Percentiles rank a stretch among this genome's conserved stretches.
These are phyloP conservation scores for Meloidogyne floridensis DNA, from an alignment of 1,140 invertebrate species.

Conservation along the genomic window DNA sequence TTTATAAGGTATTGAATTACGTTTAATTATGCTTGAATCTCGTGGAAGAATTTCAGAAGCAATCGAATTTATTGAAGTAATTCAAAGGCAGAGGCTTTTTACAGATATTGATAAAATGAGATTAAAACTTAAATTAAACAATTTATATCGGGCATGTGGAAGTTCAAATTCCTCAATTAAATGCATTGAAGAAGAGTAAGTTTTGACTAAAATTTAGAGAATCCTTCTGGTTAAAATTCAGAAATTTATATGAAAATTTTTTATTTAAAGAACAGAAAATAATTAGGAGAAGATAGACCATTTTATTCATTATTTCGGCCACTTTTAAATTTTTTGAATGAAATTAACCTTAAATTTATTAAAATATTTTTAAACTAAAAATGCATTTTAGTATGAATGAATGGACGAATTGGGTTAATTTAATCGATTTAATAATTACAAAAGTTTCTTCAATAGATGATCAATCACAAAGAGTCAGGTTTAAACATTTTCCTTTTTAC, in stretches of 20 bases:
- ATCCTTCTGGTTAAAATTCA: no score
- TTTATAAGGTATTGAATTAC: conserved; percentile 42
- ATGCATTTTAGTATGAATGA: conserved; percentile 28
- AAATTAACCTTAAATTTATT: no score
- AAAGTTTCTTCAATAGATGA: neutral
- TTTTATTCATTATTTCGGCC: no score
- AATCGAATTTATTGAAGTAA: conserved; percentile 28
- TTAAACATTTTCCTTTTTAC: neutral
- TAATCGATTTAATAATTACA: conserved; percentile 22
- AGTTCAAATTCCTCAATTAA: conserved; percentile 8
- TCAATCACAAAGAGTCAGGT: neutral
- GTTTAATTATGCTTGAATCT: conserved; percentile 35
- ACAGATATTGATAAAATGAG: neutral
- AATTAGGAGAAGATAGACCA: no score
- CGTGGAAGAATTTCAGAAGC: conserved; percentile 32
- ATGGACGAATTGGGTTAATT: conserved; percentile 31
- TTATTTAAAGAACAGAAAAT: no score
- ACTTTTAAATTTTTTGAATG: no score
- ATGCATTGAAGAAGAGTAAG: conserved; percentile 27
- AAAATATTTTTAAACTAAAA: no score
- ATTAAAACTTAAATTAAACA: neutral
- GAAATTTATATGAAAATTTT: no score
- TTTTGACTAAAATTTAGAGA: conserved; percentile 9
- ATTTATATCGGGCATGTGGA: neutral
- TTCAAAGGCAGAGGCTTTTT: conserved; percentile 7